Percentiles rank a stretch among this genome's conserved stretches.
These are phyloP conservation scores for Vombatus ursinus DNA, from an alignment of 2,113 vertebrate genomes.

Conservation along the genomic window DNA sequence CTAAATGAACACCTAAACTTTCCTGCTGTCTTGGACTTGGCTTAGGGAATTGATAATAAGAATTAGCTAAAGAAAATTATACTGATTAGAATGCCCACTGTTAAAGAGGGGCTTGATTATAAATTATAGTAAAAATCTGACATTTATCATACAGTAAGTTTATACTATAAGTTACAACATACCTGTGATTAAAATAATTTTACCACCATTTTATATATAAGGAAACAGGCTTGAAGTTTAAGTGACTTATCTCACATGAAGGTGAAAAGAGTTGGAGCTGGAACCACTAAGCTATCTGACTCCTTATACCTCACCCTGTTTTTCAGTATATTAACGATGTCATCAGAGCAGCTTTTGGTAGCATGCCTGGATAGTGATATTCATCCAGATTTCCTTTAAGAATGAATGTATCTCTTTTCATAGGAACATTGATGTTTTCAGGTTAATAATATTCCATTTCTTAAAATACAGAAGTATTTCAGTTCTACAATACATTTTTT, in stretches of 20 bases:
- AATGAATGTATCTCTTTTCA: background rate
- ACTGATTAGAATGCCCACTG: background rate
- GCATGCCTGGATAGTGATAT: background rate
- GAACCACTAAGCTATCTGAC: too few species aligned
- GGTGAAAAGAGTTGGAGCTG: too few species aligned
- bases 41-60: background rate
- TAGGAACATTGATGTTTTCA: slow-evolving; percentile 22
- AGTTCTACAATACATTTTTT: slow-evolving; percentile 8
- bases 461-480: slow-evolving; percentile 25
- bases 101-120: too few species aligned
- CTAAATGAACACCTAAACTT: background rate
- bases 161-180: too few species aligned
- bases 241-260: too few species aligned
- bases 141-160: too few species aligned
- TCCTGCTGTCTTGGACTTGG: background rate
- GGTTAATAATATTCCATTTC: background rate
- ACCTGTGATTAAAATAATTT: too few species aligned
- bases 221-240: too few species aligned
- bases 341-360: too few species aligned
- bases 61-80: background rate
- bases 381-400: background rate
- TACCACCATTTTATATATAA: too few species aligned
- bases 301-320: too few species aligned
- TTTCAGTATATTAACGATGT: background rate
- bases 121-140: too few species aligned